Evolutionary conservation across 2,113 vertebrate genomes (phyloP).

Genomic region (Microcebus ravelobensis): DNA sequence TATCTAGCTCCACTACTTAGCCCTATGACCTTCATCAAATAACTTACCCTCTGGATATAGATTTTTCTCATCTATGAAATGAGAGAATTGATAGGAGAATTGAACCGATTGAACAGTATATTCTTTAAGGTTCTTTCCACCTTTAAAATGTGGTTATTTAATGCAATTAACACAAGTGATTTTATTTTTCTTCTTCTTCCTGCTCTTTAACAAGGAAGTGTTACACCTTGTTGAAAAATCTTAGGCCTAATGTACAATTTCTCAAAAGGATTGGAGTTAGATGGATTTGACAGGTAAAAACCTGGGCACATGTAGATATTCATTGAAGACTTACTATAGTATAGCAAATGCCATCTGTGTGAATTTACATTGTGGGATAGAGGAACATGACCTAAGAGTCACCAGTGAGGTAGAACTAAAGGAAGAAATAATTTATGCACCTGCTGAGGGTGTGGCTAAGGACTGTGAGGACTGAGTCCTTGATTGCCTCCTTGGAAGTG

Average conservation of each 20-base stretch:
- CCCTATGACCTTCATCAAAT: background rate
- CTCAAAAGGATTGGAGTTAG: slow-evolving; percentile 19
- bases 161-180: background rate
- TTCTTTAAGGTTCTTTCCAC: slow-evolving; percentile 39
- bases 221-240: slow-evolving; percentile 48
- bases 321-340: background rate
- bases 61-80: slow-evolving; percentile 39
- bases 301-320: background rate
- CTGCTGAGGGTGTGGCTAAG: slow-evolving; percentile 61
- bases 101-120: background rate
- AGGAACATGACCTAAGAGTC: slow-evolving; percentile 26
- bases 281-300: slow-evolving; percentile 55
- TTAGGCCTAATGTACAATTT: slow-evolving; percentile 23
- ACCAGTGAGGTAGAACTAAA: slow-evolving; percentile 59
- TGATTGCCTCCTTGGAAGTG: slow-evolving; percentile 48
- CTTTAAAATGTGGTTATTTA: slow-evolving; percentile 10
- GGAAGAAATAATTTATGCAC: slow-evolving; percentile 64
- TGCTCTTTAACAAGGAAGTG: background rate
- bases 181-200: background rate
- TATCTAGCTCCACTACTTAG: background rate
- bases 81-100: slow-evolving; percentile 35
- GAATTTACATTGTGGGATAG: slow-evolving; percentile 40
- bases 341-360: slow-evolving; percentile 16
- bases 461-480: slow-evolving; percentile 46
- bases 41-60: background rate